Evolutionary conservation across 2,888 invertebrate species (phyloP).

Genomic region (Drosophila maculinotata): DNA sequence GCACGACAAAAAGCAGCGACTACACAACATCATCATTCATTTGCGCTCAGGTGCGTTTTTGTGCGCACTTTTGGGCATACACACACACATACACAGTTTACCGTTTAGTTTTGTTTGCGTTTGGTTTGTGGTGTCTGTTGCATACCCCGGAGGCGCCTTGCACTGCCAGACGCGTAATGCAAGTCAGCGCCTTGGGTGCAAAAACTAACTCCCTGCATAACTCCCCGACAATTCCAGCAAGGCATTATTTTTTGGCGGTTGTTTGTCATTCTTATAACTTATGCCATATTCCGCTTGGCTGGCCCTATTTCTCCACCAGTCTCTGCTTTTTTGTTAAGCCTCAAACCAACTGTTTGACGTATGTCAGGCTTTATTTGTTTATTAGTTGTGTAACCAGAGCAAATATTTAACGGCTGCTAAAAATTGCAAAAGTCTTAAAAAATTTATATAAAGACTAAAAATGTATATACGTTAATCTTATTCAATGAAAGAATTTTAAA

Average conservation of each 20-base stretch:
- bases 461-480: no score
- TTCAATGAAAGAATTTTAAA: no score
- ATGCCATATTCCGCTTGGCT: conserved; percentile 26
- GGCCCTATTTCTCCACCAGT: background rate
- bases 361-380: background rate
- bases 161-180: conserved; percentile 13
- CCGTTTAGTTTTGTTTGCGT: conserved; percentile 23
- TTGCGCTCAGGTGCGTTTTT: conserved; percentile 74
- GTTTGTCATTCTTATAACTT: conserved; percentile 42
- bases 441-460: no score
- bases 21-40: conserved; percentile 73
- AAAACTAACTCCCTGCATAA: conserved; percentile 1
- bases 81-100: conserved; percentile 17
- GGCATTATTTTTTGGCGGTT: conserved; percentile 13
- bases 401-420: background rate
- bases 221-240: conserved; percentile 6
- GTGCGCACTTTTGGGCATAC: conserved; percentile 45
- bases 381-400: no score
- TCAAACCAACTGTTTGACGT: background rate
- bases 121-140: conserved; percentile 28
- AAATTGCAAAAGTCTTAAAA: no score
- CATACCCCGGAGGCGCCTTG: conserved; percentile 26
- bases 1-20: conserved; percentile 15
- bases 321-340: background rate
- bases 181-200: conserved; percentile 13